These are phyloP conservation scores for Semibalanus balanoides DNA, from an alignment of 1,140 invertebrate genomes.

Conservation along the genomic window DNA sequence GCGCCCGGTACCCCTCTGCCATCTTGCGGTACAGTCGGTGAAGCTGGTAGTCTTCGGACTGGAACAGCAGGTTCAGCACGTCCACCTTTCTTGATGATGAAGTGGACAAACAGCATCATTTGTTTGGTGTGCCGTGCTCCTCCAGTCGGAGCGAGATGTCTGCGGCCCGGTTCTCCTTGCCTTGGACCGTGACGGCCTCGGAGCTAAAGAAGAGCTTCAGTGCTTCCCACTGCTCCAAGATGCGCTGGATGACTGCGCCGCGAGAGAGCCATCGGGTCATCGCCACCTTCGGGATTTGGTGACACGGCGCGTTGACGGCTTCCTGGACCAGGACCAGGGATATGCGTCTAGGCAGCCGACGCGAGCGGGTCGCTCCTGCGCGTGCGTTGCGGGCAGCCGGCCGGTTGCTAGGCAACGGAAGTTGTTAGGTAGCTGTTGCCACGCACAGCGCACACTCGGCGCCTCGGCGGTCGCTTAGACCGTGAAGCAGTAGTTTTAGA, in stretches of 20 bases:
- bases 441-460: too few relatives aligned
- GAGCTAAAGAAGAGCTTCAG: slow-evolving; percentile 26
- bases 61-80: slow-evolving; percentile 9
- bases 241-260: slow-evolving; percentile 24
- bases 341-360: too few relatives aligned
- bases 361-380: too few relatives aligned
- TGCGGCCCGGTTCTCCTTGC: slow-evolving; percentile 11
- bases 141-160: slow-evolving; percentile 8
- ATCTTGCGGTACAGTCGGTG: slow-evolving; percentile 9
- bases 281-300: slow-evolving; percentile 26
- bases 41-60: slow-evolving; percentile 7
- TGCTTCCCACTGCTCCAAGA: slow-evolving; percentile 27
- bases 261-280: slow-evolving; percentile 31
- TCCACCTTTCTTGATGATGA: slow-evolving; percentile 13
- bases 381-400: too few relatives aligned
- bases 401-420: too few relatives aligned
- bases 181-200: slow-evolving; percentile 6
- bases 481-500: too few relatives aligned
- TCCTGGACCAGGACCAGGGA: not conserved
- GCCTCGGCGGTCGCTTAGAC: too few relatives aligned
- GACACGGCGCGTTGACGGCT: slow-evolving; percentile 11
- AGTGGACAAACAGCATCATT: slow-evolving; percentile 9
- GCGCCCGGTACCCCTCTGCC: too few relatives aligned
- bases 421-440: too few relatives aligned
- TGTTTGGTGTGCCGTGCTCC: slow-evolving; percentile 10